Conservation (phyloP, 2,113 vertebrate genomes). For the Menidia beryllina region DNA sequence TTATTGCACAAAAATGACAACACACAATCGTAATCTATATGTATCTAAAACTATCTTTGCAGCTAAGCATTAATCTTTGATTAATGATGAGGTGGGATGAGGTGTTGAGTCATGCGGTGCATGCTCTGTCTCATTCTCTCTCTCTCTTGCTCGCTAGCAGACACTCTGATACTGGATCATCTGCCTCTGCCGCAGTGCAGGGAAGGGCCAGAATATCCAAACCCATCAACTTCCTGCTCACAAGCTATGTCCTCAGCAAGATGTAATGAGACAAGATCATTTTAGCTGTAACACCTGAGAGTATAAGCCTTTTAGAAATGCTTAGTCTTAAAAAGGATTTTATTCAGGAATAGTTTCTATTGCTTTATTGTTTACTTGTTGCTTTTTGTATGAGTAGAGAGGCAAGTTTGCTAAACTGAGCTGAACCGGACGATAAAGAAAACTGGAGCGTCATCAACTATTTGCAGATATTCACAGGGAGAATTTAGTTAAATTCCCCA, state of each 20-base stretch:
- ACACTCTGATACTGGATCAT: slow-evolving; percentile 64
- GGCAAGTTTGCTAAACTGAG: background rate
- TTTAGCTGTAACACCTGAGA: background rate
- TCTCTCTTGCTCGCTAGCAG: slow-evolving; percentile 26
- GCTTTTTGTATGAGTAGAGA: background rate
- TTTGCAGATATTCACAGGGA: background rate
- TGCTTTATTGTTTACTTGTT: background rate
- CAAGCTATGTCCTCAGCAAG: slow-evolving; percentile 19
- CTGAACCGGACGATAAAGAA: background rate
- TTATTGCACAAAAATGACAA: too few relatives aligned
- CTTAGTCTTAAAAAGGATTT: background rate
- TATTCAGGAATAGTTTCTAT: background rate
- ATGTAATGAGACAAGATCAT: slow-evolving; percentile 13
- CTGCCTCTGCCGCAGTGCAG: slow-evolving; percentile 82
- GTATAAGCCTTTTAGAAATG: background rate
- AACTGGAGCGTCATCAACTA: background rate
- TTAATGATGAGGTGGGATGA: slow-evolving; percentile 71
- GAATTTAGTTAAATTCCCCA: too few relatives aligned
- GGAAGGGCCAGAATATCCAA: slow-evolving; percentile 72
- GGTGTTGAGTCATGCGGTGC: slow-evolving; percentile 68
- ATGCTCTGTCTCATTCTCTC: slow-evolving; percentile 9
- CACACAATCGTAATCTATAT: too few relatives aligned
- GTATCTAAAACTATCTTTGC: slow-evolving; percentile 26
- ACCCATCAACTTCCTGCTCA: slow-evolving; percentile 66
- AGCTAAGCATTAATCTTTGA: slow-evolving; percentile 64